phyloP scores from a whole-genome alignment of 1,140 invertebrate species.

The Aphaenogaster floridana region DNA sequence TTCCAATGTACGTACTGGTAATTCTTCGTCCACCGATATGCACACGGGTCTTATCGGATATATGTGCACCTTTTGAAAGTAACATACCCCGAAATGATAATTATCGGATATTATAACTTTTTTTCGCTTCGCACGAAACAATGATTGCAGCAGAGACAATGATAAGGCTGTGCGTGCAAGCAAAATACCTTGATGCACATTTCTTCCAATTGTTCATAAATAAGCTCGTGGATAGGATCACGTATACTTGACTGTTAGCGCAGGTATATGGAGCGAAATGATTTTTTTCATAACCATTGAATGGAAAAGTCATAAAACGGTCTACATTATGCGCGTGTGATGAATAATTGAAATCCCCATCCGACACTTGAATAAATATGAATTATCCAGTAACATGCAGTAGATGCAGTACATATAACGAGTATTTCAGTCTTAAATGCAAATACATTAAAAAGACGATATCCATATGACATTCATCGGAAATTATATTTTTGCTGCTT shows the following conservation, averaged over 20 bases:
- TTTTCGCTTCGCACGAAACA: neutral
- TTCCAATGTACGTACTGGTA: neutral
- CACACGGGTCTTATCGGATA: neutral
- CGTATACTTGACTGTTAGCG: neutral
- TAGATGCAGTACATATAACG: neutral
- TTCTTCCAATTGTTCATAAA: neutral
- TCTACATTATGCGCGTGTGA: neutral
- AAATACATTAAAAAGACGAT: neutral
- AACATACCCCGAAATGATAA: neutral
- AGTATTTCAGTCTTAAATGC: neutral
- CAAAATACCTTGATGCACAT: neutral
- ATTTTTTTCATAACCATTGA: neutral
- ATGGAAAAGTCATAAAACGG: neutral
- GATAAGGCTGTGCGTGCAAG: neutral
- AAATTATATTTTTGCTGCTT: neutral
- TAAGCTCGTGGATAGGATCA: neutral
- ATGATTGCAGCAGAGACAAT: neutral
- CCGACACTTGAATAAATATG: neutral
- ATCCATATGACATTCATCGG: neutral
- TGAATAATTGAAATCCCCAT: neutral
- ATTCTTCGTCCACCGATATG: neutral
- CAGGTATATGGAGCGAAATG: neutral
- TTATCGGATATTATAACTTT: neutral
- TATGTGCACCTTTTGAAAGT: slow-evolving; percentile 14
- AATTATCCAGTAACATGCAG: neutral